phyloP scores from a whole-genome alignment of 2,888 invertebrate species.

The Nematopogon swammerdamellus region DNA sequence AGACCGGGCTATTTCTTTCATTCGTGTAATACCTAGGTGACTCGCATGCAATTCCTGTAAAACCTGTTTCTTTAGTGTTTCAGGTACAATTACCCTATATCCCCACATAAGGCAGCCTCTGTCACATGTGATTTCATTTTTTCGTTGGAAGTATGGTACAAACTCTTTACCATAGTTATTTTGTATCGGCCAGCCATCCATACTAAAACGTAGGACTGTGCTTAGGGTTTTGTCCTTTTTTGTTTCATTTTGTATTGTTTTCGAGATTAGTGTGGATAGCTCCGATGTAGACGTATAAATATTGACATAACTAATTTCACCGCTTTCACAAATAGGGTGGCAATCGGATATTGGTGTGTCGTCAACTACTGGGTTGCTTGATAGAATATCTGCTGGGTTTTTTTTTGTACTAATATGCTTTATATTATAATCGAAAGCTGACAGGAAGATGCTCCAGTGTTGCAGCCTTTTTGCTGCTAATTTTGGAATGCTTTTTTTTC shows the following conservation, averaged over 20 bases:
- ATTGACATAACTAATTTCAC: slow-evolving; percentile 2
- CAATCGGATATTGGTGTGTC: slow-evolving; percentile 1
- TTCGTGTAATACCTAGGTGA: slow-evolving; percentile 8
- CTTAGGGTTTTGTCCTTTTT: slow-evolving; percentile 6
- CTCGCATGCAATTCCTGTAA: slow-evolving; percentile 6
- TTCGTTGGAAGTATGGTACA: neutral
- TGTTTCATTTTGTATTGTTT: slow-evolving; percentile 6
- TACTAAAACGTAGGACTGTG: slow-evolving; percentile 1
- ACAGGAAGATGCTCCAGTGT: slow-evolving; percentile 15
- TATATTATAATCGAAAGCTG: slow-evolving; percentile 11
- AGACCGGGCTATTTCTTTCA: slow-evolving; percentile 7
- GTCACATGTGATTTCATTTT: slow-evolving; percentile 3
- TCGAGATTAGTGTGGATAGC: slow-evolving; percentile 5
- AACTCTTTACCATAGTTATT: slow-evolving; percentile 1
- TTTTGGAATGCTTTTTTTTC: slow-evolving; percentile 17
- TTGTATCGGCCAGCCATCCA: slow-evolving; percentile 8
- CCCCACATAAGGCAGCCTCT: slow-evolving; percentile 7
- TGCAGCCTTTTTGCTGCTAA: slow-evolving; percentile 18
- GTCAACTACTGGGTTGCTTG: slow-evolving; percentile 1
- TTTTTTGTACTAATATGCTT: slow-evolving; percentile 8
- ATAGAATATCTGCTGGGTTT: slow-evolving; percentile 13
- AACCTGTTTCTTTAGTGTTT: slow-evolving; percentile 1
- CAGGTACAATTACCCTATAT: slow-evolving; percentile 6
- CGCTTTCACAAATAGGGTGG: neutral
- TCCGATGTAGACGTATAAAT: neutral